Evolutionary conservation across 2,797 vertebrate genomes (phyloP).

Genomic region (Poecile montanus): DNA sequence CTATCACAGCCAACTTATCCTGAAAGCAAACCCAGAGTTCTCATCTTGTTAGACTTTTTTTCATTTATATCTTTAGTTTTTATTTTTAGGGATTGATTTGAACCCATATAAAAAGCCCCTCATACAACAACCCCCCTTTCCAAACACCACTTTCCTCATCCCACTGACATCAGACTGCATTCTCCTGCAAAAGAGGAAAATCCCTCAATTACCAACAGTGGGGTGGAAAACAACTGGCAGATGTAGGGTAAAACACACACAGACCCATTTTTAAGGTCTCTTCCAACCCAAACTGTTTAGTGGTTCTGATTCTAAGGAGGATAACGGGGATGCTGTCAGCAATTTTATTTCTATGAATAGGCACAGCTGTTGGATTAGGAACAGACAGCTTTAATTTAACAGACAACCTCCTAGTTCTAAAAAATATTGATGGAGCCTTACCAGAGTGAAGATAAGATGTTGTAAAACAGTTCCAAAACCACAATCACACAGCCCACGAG

Average conservation of each 20-base stretch:
- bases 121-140: neutral
- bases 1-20: neutral
- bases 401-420: neutral
- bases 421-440: neutral
- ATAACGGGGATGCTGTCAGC: neutral
- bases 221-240: neutral
- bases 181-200: neutral
- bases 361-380: neutral
- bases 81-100: neutral
- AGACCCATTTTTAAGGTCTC: accelerated
- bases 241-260: neutral
- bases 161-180: neutral
- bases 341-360: neutral
- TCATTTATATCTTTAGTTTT: neutral
- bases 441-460: neutral
- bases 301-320: neutral
- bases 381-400: neutral
- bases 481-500: neutral
- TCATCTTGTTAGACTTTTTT: neutral
- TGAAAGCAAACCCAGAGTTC: neutral
- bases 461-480: neutral
- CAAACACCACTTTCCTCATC: neutral
- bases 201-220: neutral
- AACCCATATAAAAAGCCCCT: neutral
- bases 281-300: neutral